These are phyloP conservation scores for Quadriops clusia DNA, from an alignment of 2,888 invertebrate genomes.

Conservation along the genomic window DNA sequence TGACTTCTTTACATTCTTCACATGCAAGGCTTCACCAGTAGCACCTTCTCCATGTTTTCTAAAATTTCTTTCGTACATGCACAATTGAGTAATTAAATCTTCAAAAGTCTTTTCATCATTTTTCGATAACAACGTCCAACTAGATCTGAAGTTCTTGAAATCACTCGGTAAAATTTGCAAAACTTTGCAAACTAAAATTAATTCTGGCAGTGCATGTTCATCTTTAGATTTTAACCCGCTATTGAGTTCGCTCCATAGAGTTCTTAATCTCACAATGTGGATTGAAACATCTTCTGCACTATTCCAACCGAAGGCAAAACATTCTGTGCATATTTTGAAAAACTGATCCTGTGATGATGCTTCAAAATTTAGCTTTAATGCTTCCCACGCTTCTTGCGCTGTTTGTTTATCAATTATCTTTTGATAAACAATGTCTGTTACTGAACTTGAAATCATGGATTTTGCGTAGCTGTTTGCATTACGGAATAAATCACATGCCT, in stretches of 20 bases:
- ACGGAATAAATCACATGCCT: too few relatives aligned
- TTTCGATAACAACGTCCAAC: conserved; percentile 23
- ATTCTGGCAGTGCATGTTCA: conserved; percentile 19
- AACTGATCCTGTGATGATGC: conserved; percentile 26
- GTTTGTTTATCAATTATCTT: conserved; percentile 28
- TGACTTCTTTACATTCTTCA: too few relatives aligned
- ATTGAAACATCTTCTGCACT: conserved; percentile 21
- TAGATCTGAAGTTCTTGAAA: conserved; percentile 18
- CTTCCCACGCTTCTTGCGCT: conserved; percentile 24
- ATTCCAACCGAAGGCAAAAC: conserved; percentile 25
- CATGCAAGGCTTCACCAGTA: too few relatives aligned
- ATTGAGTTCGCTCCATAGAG: conserved; percentile 17
- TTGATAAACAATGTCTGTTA: conserved; percentile 25
- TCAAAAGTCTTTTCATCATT: conserved; percentile 18
- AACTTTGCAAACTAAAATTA: conserved; percentile 21
- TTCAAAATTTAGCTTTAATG: conserved; percentile 22
- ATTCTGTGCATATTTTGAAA: conserved; percentile 25
- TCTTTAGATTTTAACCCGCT: conserved; percentile 19
- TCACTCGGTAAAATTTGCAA: conserved; percentile 17
- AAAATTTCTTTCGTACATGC: conserved; percentile 19
- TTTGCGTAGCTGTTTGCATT: too few relatives aligned
- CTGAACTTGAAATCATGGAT: conserved; percentile 24
- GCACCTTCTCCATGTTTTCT: conserved; percentile 8
- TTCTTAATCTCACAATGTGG: too few relatives aligned
- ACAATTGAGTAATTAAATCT: conserved; percentile 17